Base-by-base conservation (phyloP, 1,140 invertebrate species). In the Neodiprion pinetum region DNA sequence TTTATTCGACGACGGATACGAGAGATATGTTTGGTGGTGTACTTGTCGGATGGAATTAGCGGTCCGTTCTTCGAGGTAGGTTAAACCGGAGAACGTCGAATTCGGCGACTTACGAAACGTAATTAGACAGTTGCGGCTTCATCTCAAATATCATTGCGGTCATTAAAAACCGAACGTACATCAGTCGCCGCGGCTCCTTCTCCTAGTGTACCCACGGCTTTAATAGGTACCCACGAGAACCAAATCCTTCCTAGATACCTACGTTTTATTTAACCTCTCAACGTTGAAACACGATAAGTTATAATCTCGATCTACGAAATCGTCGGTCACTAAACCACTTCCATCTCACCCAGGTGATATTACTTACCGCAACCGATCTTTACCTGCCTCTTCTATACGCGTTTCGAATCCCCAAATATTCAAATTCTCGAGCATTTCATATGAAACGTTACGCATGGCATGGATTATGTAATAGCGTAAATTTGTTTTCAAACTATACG, bases 311-410 rank as follows among this genome's bases (percentile, higher is more conserved):
- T 40, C 28, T 40, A 40, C 5, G 28, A 40, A 40, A 40, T 40
- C 28, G 28, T 40, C 53, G 53, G 11, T 12, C n/a, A 61, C 53
- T 17, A 61, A 61, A 61, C 53, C 53, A 61, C 53, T 61, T 61
- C 53, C 53, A 61, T 61, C 53, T 61, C n/a, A 61, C 11, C 53
- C 53, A 61, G 11, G 53, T 61, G 53, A 61, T 61, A 61, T 61
- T 61, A 61, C 53, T 17, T 14, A 61, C 11, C 53, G n/a, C 53
- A 12, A 61, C 53, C n/a, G 53, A 61, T 61, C 53, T 17, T 5
- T 17, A 8, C n/a, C 53, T 61, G 28, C 28, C 28, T 40, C 28
- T 40, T 40, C 28, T 40, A 40, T 40, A 40, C 28, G 28, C 28
- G 28, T 40, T 40, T 40, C 28, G 28, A 40, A 40, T 40, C 28